Evolutionary conservation across 2,113 vertebrate genomes (phyloP), one percentile per base, ranked within the genome.

Genomic region (Clinocottus analis): DNA sequence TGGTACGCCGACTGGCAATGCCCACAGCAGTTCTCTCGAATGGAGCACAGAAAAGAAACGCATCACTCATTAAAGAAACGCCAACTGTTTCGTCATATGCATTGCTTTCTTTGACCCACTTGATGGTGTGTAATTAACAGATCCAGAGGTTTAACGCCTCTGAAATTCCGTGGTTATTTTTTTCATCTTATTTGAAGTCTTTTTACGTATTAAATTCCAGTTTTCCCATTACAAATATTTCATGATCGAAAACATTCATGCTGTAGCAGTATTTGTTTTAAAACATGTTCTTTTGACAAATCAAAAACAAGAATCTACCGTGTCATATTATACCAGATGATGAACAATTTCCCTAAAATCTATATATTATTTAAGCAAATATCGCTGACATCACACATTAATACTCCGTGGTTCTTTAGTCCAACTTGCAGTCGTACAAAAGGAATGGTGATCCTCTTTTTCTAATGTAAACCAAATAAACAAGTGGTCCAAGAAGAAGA

Each of bases 21-120:
- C 55, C 61, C 13, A 41, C 13, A 31, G 66, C 41, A 23, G 5
- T 79, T 79, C 11, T 75, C 1, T 23, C 43, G 8, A 78, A 39
- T 41, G 16, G 11, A 70, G 11, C 25, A 31, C 14, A 73, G 2
- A 17, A 41, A 72, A 75, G 60, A 53, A 61, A 45, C 2, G n/a
- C 5, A 51, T 47, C 1, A 37, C 23, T 8, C 3, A 9, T 53
- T 12, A 33, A 61, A 35, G 1, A 35, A 35, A n/a, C 21, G 9
- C 12, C 4, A 21, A 58, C 27, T 29, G 17, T 47, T n/a, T 27
- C 23, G n/a, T 58, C n/a, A 6, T 4, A 10, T 29, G 6, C 9
- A 67, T 31, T 59, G 7, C 16, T n/a, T 27, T 43, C 19, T 35
- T 13, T 19, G 0, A 19, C 16, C 45, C 17, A 27, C 31, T 60